phyloP scores from a whole-genome alignment of 2,113 vertebrate genomes.

The Struthio camelus region DNA sequence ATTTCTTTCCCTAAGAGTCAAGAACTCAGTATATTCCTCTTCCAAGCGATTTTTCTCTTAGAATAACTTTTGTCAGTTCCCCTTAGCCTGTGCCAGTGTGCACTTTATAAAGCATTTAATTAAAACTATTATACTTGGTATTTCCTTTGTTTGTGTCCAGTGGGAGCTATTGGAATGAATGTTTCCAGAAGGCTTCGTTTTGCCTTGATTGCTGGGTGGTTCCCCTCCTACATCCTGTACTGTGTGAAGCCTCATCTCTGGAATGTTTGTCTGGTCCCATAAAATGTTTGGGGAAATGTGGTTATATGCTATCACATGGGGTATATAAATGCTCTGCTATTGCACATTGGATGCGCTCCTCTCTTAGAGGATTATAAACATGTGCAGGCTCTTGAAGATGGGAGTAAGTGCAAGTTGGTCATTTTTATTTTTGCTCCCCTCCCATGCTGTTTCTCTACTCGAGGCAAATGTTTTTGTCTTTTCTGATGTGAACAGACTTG shows the following conservation, averaged over 20 bases:
- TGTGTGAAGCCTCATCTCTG: background rate
- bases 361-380: background rate
- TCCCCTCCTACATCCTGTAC: constrained; percentile 11
- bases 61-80: background rate
- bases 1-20: background rate
- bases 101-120: background rate
- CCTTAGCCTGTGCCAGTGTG: background rate
- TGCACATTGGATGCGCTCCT: background rate
- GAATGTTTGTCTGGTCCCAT: background rate
- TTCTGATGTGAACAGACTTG: background rate
- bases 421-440: background rate
- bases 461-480: background rate
- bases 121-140: background rate
- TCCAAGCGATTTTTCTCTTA: background rate
- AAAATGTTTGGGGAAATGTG: background rate
- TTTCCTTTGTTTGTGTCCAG: background rate
- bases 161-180: background rate
- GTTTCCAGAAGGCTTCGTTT: constrained; percentile 35
- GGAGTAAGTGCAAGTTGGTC: background rate
- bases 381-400: background rate
- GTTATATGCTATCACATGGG: background rate
- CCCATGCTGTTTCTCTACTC: background rate
- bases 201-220: background rate
- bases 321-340: background rate
- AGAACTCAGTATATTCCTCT: background rate